A percentile compares a stretch with the other conserved stretches of the same genome.
These are phyloP conservation scores for Oasisia sp. DNA, from an alignment of 2,888 invertebrate species.

Conservation along the genomic window DNA sequence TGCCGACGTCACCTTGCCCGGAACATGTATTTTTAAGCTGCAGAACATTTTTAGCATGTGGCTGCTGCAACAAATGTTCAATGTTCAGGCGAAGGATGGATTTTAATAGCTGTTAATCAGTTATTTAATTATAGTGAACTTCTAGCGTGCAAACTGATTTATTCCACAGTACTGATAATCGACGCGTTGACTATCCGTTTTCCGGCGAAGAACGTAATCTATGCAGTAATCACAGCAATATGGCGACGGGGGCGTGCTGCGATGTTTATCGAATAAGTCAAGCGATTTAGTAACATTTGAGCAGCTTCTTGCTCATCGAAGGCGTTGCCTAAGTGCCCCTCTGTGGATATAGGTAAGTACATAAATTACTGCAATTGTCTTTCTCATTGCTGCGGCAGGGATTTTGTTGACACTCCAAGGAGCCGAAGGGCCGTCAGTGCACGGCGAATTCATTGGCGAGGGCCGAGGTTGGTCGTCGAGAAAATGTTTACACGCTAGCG, in stretches of 20 bases:
- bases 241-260: constrained; percentile 13
- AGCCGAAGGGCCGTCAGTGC: neutral
- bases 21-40: constrained; percentile 10
- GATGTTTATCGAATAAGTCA: constrained; percentile 9
- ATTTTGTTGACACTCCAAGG: neutral
- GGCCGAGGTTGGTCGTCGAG: neutral
- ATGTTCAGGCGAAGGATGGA: neutral
- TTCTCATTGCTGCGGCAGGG: neutral
- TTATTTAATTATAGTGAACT: neutral
- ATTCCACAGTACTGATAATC: neutral
- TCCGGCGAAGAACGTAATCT: neutral
- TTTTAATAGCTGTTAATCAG: neutral
- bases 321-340: neutral
- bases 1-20: constrained; percentile 10
- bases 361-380: neutral
- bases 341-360: constrained; percentile 3
- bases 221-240: constrained; percentile 17
- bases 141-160: neutral
- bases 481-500: constrained; percentile 9
- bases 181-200: neutral
- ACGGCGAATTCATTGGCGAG: neutral
- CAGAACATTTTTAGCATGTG: neutral
- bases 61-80: neutral
- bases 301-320: neutral
- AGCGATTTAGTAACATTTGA: neutral